phyloP scores from a whole-genome alignment of 2,113 vertebrate species.

The Neolamprologus cancellatus region DNA sequence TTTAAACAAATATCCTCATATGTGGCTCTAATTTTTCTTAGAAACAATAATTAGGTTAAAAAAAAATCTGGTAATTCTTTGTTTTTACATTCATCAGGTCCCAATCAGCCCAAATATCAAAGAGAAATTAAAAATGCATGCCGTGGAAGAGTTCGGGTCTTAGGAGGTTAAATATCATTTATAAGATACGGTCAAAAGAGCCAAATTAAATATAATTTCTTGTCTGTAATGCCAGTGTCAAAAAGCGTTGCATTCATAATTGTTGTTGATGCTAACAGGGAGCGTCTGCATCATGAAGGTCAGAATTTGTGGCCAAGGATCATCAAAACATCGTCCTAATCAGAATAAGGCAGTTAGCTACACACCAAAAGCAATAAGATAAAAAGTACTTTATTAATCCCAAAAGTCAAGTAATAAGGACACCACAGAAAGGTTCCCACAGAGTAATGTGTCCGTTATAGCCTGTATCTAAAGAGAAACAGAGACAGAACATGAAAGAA shows the following conservation, averaged over 20 bases:
- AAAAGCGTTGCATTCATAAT: not conserved
- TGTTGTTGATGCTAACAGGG: not conserved
- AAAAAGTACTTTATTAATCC: not conserved
- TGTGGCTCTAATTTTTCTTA: not conserved
- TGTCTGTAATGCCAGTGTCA: not conserved
- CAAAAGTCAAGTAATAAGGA: not conserved
- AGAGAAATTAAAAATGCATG: not conserved
- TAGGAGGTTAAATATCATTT: not conserved
- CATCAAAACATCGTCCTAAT: not conserved
- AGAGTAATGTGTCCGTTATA: not conserved
- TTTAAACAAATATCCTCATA: not conserved
- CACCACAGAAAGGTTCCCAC: not conserved
- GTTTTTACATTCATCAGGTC: not conserved
- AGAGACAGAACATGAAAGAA: not conserved
- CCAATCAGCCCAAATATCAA: not conserved
- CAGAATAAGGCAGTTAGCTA: not conserved
- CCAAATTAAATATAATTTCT: not conserved
- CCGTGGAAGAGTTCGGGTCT: rapidly evolving
- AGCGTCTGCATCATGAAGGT: not conserved
- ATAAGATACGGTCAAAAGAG: not conserved
- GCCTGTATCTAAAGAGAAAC: not conserved
- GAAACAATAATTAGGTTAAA: not conserved
- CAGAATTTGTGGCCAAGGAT: not conserved
- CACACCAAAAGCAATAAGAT: not conserved
- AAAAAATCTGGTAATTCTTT: not conserved